Conservation (phyloP, 1,140 invertebrate species). For the Tenebrio molitor region DNA sequence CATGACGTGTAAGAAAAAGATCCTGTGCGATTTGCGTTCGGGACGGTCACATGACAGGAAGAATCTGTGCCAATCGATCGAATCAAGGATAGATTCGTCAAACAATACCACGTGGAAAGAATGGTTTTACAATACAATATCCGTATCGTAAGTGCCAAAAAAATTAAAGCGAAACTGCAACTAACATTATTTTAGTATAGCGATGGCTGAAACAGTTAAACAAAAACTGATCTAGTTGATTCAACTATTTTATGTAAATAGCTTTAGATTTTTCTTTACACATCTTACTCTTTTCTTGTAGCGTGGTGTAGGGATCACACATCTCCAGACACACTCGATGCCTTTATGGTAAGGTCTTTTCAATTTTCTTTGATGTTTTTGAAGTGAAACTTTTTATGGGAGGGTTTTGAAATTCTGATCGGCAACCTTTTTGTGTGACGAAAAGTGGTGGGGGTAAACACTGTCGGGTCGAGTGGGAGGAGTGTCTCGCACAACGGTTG, state of each 20-base stretch:
- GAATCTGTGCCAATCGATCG: conserved; percentile 83
- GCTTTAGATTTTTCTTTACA: too few relatives aligned
- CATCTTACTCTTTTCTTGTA: conserved; percentile 59
- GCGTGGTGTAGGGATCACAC: conserved; percentile 57
- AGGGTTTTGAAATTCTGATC: too few relatives aligned
- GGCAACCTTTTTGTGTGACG: too few relatives aligned
- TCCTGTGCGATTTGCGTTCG: conserved; percentile 87
- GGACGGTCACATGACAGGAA: conserved; percentile 89
- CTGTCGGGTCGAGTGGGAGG: too few relatives aligned
- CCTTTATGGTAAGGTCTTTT: conserved; percentile 37
- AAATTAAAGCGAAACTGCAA: not conserved
- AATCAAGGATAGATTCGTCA: conserved; percentile 82
- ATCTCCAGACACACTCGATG: conserved; percentile 8
- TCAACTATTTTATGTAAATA: too few relatives aligned
- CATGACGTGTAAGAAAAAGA: conserved; percentile 85
- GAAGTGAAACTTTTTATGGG: too few relatives aligned
- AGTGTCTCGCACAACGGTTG: too few relatives aligned
- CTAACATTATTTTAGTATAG: not conserved
- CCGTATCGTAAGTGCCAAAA: conserved; percentile 81
- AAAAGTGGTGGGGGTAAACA: too few relatives aligned
- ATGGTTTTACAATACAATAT: conserved; percentile 88
- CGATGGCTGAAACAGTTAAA: too few relatives aligned
- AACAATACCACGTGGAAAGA: conserved; percentile 82
- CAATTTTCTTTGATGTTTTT: conserved; percentile 37
- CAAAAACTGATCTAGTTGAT: too few relatives aligned